Base-by-base conservation (phyloP, 2,888 invertebrate species). In the Dione juno region DNA sequence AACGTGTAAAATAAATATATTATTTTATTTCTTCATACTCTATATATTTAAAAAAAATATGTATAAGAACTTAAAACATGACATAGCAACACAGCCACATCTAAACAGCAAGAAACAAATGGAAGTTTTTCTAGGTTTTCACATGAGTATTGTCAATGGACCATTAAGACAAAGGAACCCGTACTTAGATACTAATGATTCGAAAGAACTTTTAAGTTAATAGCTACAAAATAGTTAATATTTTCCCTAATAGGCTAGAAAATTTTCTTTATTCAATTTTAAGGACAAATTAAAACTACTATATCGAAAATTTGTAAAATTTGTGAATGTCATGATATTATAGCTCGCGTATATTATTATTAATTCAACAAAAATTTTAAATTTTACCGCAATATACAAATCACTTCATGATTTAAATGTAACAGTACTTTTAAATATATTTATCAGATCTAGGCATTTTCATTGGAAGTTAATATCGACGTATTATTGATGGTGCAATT, bases 101-200 rank as follows among this genome's bases (percentile, higher is more conserved):
- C 37, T 57, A 37, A 37, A 16, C 7, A 57, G 37, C 13, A 52
- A 43, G 13, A 52, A 28, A 28, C 13, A 57, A 19, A 58, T 57
- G 14, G 14, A 48, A 79, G 79, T 78, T 80, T 82, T 82, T 79
- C 76, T 77, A 73, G 43, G 68, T 66, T 69, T 66, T 57, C 43
- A 64, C 58, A 37, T 64, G 53, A 41, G 74, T 77, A 80, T 82
- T 85, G 81, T 85, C 71, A 77, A 64, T n/a, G 71, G 70, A 82
- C 80, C 82, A 81, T 81, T 75, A 77, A 73, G 57, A 69, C 72
- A 72, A 72, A 54, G 58, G 67, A 37, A 63, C 21, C 66, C 57
- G 48, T 58, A 28, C 66, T 59, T 72, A 63, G 72, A 69, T 61
- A 69, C 59, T 71, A 64, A 63, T 21, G 61, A 57, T 70, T 70